These are phyloP conservation scores for Penelope pileata DNA, from an alignment of 2,113 vertebrate species.

Conservation along the genomic window DNA sequence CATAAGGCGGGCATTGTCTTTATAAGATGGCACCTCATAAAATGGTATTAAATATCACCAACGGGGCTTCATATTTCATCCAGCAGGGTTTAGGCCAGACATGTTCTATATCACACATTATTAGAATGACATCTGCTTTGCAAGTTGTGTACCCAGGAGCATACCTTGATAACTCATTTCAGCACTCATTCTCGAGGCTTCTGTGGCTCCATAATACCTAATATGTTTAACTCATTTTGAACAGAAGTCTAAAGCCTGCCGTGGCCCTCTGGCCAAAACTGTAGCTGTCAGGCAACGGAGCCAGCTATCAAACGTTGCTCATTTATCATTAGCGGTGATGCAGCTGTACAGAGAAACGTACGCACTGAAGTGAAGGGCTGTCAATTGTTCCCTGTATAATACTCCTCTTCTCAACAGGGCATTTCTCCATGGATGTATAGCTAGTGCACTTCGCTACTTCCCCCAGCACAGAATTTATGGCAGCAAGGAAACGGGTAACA, in stretches of 20 bases:
- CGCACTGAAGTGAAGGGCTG: conserved; percentile 79
- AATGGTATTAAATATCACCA: conserved; percentile 94
- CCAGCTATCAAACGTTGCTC: conserved; percentile 87
- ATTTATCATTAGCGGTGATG: conserved; percentile 86
- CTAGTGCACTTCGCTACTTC: conserved; percentile 63
- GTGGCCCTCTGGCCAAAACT: conserved; percentile 90
- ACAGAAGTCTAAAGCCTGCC: conserved; percentile 86
- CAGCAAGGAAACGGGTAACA: conserved; percentile 54
- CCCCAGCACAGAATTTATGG: conserved; percentile 72
- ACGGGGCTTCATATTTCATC: conserved; percentile 90
- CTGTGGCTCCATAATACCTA: conserved; percentile 83
- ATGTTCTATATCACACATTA: conserved; percentile 92
- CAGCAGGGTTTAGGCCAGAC: conserved; percentile 87
- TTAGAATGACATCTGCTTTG: conserved; percentile 97
- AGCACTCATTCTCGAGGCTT: conserved; percentile 83
- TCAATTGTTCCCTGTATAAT: conserved; percentile 79
- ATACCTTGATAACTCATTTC: conserved; percentile 89
- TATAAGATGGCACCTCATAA: conserved; percentile 92
- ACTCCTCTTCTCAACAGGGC: conserved; percentile 77
- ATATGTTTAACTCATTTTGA: conserved; percentile 90
- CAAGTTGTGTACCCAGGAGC: conserved; percentile 87
- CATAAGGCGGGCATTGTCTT: conserved; percentile 86
- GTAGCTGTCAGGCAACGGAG: conserved; percentile 85
- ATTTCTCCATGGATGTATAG: conserved; percentile 73
- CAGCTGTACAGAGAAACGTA: conserved; percentile 82